These are phyloP conservation scores for Siderastrea radians DNA, from an alignment of 92 coral and sea anemone genomes.

Conservation along the genomic window DNA sequence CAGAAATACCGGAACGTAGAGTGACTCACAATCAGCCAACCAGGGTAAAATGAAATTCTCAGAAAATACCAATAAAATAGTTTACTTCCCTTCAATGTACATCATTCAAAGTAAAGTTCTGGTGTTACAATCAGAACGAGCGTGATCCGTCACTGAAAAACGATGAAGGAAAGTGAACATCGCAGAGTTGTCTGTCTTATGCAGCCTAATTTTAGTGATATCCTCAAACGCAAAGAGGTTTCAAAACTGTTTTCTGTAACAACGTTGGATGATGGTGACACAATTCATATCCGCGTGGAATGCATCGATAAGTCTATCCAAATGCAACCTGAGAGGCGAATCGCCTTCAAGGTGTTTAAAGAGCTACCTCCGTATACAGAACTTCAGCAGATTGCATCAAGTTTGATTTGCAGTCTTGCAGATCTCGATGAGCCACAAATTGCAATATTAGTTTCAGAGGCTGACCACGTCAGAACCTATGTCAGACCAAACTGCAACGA, in stretches of 20 bases:
- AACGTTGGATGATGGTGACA: constrained; percentile 75
- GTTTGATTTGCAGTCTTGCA: constrained; percentile 12
- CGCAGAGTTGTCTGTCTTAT: constrained; percentile 76
- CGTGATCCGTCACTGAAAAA: neutral
- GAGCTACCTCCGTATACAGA: constrained; percentile 58
- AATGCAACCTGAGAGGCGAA: constrained; percentile 27
- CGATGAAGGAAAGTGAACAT: constrained; percentile 5
- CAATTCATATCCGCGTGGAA: constrained; percentile 75
- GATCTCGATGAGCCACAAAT: constrained; percentile 59
- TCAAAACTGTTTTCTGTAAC: constrained; percentile 59
- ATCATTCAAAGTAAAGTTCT: neutral
- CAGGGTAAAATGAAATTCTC: neutral
- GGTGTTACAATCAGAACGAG: too few relatives aligned
- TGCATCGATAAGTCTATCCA: neutral
- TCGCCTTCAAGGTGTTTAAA: constrained; percentile 63
- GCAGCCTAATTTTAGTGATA: constrained; percentile 88
- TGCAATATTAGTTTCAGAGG: constrained; percentile 61
- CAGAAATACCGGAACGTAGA: too few relatives aligned
- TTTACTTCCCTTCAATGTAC: neutral
- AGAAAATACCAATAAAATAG: neutral
- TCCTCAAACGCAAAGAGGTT: constrained; percentile 53
- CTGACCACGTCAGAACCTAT: constrained; percentile 65
- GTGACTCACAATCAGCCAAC: neutral
- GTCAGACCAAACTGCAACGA: constrained; percentile 34
- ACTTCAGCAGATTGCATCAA: constrained; percentile 40